Base-by-base conservation (phyloP, 2,797 vertebrate species). In the Kryptopterus vitreolus region DNA sequence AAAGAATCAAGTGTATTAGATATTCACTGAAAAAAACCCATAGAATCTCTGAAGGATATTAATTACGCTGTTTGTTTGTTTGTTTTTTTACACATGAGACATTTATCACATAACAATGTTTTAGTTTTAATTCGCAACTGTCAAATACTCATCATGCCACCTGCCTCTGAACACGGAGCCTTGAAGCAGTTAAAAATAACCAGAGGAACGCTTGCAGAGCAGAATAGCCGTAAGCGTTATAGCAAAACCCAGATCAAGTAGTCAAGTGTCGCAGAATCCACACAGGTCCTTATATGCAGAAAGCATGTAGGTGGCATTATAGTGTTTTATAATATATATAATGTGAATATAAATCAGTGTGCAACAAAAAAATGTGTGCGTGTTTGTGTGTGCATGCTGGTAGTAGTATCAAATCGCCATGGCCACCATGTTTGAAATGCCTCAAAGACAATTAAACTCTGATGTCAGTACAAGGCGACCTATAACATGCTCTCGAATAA, bases 151-250 rank as follows among this genome's bases (percentile, higher is more conserved):
- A 62, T 87, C 88, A 83, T 89, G 88, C 88, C 91, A 91, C 88
- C 91, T 90, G 91, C 90, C 86, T 79, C 2, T 78, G 29, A 83
- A 85, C 87, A 87, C 87, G 78, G 87, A 88, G 91, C 92, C 91
- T 94, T 91, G 91, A 93, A 87, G 90, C 89, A 88, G 93, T 93
- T 98, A 97, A 95, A 97, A 97, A 98, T 98, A 99, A 95, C 92
- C 86, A 72, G 76, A 90, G 89, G 94, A 96, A 93, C 87, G 94
- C 94, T 94, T 91, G 90, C 93, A 65, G 90, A 88, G 93, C 93
- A 95, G 91, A 94, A 95, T 91, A 94, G 85, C 53, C 82, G 86
- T 87, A 89, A 90, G 88, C 88, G 91, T 92, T 94, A 94, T 95
- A 94, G 92, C 88, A 89, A 90, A 91, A 88, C 87, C 84, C 92